Evolutionary conservation across 2,797 vertebrate genomes (phyloP).

Genomic region (Crax fasciolata): DNA sequence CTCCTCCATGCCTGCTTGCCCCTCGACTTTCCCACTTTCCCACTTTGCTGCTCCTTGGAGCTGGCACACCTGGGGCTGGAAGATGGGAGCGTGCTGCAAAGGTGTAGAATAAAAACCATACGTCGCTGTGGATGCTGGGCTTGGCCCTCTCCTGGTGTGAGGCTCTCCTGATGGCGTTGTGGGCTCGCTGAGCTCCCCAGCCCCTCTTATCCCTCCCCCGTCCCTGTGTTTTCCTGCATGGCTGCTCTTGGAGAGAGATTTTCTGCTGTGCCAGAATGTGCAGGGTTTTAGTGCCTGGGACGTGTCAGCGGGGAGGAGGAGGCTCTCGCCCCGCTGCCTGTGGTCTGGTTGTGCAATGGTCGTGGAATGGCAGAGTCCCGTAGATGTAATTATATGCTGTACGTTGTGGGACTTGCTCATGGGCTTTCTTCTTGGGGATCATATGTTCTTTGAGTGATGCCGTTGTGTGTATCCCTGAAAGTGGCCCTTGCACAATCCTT

Average conservation of each 20-base stretch:
- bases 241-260: neutral
- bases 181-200: neutral
- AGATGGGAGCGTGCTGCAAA: neutral
- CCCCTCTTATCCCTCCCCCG: neutral
- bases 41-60: neutral
- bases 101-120: neutral
- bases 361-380: neutral
- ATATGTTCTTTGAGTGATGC: fast-evolving
- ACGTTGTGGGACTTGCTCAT: fast-evolving
- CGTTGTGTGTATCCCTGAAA: neutral
- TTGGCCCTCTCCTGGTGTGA: neutral
- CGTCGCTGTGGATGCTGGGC: neutral
- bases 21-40: neutral
- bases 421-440: neutral
- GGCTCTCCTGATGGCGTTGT: neutral
- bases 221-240: neutral
- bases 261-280: neutral
- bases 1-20: neutral
- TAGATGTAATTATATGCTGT: fast-evolving
- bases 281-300: conserved; percentile 3
- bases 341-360: neutral
- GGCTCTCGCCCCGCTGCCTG: neutral
- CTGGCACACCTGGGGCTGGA: neutral
- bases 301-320: neutral
- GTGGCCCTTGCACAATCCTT: neutral